Evolutionary conservation across 1,140 invertebrate genomes (phyloP).

Genomic region (Hestina assimilis): DNA sequence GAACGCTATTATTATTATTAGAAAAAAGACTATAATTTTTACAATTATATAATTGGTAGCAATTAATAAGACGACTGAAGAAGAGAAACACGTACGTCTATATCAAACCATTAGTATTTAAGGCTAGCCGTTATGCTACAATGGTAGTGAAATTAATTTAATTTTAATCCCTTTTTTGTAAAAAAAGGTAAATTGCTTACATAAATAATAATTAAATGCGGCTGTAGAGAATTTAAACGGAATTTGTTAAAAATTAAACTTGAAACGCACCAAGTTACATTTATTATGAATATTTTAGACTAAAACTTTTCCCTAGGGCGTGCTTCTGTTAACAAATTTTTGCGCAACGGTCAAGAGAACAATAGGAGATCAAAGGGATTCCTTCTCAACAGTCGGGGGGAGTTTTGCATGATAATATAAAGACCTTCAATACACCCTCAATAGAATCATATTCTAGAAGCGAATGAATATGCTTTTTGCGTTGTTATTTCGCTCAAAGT

Average conservation of each 20-base stretch:
- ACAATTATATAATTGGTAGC: no score
- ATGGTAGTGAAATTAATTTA: no score
- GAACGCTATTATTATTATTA: no score
- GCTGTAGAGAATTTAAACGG: not conserved
- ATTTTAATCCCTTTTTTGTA: no score
- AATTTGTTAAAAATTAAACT: constrained; percentile 3
- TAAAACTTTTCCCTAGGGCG: constrained; percentile 36
- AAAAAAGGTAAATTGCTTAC: not conserved
- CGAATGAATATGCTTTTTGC: no score
- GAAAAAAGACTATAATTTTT: no score
- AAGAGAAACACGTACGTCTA: no score
- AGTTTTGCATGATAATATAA: constrained; percentile 30
- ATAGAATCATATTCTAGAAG: not conserved
- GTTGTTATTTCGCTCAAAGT: no score
- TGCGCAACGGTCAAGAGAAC: constrained; percentile 56
- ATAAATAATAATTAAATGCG: not conserved
- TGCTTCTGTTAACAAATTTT: constrained; percentile 50
- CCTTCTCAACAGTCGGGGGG: constrained; percentile 43
- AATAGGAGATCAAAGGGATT: constrained; percentile 61
- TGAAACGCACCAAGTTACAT: not conserved
- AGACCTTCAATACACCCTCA: not conserved
- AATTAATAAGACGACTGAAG: no score
- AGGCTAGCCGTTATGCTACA: no score
- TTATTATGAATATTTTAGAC: constrained; percentile 14
- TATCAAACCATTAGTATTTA: no score